These are phyloP conservation scores for Phylloscopus collybita DNA, from an alignment of 2,797 vertebrate species.

Conservation along the genomic window DNA sequence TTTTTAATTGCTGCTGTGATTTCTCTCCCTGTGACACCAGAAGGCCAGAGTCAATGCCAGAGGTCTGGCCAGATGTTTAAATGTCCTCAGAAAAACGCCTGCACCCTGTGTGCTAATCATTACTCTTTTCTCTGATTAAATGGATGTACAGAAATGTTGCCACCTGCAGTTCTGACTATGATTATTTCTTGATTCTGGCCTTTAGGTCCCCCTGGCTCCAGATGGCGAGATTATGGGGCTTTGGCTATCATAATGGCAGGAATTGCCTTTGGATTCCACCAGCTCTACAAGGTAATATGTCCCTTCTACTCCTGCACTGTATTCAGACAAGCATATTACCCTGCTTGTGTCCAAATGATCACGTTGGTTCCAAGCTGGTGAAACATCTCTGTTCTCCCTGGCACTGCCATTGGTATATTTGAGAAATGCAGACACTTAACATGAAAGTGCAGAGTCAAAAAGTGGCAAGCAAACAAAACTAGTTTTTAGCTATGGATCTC, in stretches of 20 bases:
- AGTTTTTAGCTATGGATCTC: not conserved
- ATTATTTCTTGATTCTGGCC: not conserved
- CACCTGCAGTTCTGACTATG: not conserved
- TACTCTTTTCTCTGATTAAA: not conserved
- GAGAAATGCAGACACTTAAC: not conserved
- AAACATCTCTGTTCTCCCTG: not conserved
- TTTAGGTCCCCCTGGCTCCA: constrained; percentile 84
- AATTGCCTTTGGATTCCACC: constrained; percentile 93
- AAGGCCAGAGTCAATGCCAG: not conserved
- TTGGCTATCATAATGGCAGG: constrained; percentile 93
- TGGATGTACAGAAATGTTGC: not conserved
- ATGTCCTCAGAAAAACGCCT: not conserved
- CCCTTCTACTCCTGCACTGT: not conserved
- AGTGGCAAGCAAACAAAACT: not conserved
- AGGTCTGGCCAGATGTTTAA: not conserved
- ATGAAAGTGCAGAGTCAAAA: not conserved
- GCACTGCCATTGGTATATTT: not conserved
- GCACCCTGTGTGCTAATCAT: not conserved
- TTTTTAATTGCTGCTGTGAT: not conserved
- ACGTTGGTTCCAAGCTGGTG: not conserved
- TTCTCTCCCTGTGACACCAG: not conserved
- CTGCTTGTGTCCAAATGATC: not conserved
- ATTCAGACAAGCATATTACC: not conserved
- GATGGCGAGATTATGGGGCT: constrained; percentile 95
- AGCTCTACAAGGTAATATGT: constrained; percentile 90